Evolutionary conservation across 2,113 vertebrate genomes (phyloP), one percentile per base, ranked within the genome.

Genomic region (Cnemophilus loriae): DNA sequence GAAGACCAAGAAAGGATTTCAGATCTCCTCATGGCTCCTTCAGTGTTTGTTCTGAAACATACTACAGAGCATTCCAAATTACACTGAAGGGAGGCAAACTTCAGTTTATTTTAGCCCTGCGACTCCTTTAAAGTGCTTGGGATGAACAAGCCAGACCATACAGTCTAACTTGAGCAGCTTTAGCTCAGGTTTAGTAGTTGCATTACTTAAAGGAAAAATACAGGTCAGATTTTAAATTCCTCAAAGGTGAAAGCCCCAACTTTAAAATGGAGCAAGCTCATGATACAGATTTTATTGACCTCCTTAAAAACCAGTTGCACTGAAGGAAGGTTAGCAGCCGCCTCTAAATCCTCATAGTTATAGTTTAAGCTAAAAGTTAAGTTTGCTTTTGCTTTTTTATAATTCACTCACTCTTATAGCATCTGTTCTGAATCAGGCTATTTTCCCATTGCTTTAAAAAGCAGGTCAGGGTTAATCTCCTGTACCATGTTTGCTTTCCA

Each of bases 401-500:
- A 95, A 91, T 95, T 97, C 85, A 90, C 82, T 95, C 59, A 28
- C 89, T 68, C 60, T 94, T 89, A 37, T 35, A 89, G 96, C 97
- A 97, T 98, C 98, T 98, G 98, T 98, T 98, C 97, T 96, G 73
- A 97, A 98, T 98, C 97, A 98, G 92, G 59, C 93, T 97, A 69
- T 97, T 97, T 98, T 97, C 96, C 97, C 91, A 95, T 97, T 97
- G 96, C 97, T 97, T 98, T 97, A 97, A 97, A 97, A 97, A 96
- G 56, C 95, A 96, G 97, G 97, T 97, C 97, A 93, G 95, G 97
- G 98, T 98, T 98, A 98, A 98, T 98, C 97, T 97, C 87, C 85
- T 97, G 95, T 97, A 96, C 97, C 91, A 89, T 98, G 98, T 98
- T 98, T 98, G 94, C 96, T 98, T 98, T 98, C 88, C 95, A 98